phyloP scores from a whole-genome alignment of 2,797 vertebrate species.

The Sciurus vulgaris region DNA sequence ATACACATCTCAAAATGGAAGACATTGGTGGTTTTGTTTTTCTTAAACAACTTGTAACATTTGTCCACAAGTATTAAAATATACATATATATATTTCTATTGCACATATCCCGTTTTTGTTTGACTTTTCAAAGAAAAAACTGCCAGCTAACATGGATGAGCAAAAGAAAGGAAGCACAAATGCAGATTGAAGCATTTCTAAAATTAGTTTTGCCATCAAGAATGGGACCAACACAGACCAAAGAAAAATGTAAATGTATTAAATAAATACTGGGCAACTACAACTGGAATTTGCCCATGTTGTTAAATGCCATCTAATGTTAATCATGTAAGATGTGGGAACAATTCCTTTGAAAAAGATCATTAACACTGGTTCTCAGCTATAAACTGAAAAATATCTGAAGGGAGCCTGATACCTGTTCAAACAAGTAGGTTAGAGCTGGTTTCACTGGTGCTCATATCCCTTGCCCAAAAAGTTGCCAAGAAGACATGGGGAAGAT shows the following conservation, averaged over 20 bases:
- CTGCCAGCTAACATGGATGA: constrained; percentile 82
- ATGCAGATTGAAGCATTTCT: constrained; percentile 69
- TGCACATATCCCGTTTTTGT: constrained; percentile 94
- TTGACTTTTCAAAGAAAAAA: constrained; percentile 86
- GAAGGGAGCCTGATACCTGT: constrained; percentile 8
- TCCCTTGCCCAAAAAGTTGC: neutral
- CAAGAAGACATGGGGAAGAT: neutral
- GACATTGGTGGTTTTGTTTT: constrained; percentile 99
- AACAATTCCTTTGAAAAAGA: constrained; percentile 33
- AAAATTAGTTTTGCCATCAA: constrained; percentile 67
- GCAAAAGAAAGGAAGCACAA: constrained; percentile 74
- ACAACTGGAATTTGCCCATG: neutral
- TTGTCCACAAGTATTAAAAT: constrained; percentile 98
- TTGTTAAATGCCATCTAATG: constrained; percentile 45
- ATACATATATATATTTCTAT: constrained; percentile 92
- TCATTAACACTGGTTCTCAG: neutral
- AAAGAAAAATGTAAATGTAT: neutral
- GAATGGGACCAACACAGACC: constrained; percentile 53
- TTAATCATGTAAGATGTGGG: constrained; percentile 17
- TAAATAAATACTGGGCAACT: constrained; percentile 12
- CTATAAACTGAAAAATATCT: constrained; percentile 31
- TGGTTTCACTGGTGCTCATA: constrained; percentile 23
- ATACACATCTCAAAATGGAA: constrained; percentile 99
- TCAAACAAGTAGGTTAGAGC: neutral
- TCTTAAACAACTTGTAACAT: constrained; percentile 99